Conservation (phyloP, 2,113 vertebrate species). For the Pseudorhombus dupliciocellatus region DNA sequence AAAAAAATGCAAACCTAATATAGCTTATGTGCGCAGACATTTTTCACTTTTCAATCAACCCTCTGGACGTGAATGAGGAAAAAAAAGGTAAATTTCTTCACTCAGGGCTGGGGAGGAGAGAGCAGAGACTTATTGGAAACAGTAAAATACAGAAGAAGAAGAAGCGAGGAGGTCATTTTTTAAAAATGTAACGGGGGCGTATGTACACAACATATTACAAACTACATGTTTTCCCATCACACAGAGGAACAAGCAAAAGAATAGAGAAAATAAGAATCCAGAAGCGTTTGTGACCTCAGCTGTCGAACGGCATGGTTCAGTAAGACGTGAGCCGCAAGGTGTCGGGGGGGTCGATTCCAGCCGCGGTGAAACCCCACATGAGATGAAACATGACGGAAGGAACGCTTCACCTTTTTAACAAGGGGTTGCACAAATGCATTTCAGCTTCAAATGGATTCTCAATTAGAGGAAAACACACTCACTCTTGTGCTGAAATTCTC, state of each 20-base stretch:
- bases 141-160: constrained; percentile 26
- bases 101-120: constrained; percentile 30
- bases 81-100: constrained; percentile 49
- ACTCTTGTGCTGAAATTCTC: constrained; percentile 49
- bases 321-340: constrained; percentile 27
- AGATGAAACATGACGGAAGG: constrained; percentile 33
- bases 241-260: constrained; percentile 25
- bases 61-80: constrained; percentile 38
- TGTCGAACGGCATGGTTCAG: constrained; percentile 40
- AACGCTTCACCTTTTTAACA: constrained; percentile 62
- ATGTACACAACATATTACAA: constrained; percentile 55
- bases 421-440: constrained; percentile 77
- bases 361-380: constrained; percentile 18
- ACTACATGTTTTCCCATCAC: constrained; percentile 11
- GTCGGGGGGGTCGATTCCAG: constrained; percentile 27
- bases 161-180: constrained; percentile 23
- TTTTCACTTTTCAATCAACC: constrained; percentile 64
- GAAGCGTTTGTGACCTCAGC: constrained; percentile 18
- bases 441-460: constrained; percentile 52
- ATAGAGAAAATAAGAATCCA: constrained; percentile 16
- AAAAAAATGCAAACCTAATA: constrained; percentile 33
- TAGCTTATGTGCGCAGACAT: constrained; percentile 29
- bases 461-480: constrained; percentile 38
- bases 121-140: constrained; percentile 52
- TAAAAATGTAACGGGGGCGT: constrained; percentile 24